phyloP scores from a whole-genome alignment of 1,140 invertebrate genomes.

The Drosophila miranda region DNA sequence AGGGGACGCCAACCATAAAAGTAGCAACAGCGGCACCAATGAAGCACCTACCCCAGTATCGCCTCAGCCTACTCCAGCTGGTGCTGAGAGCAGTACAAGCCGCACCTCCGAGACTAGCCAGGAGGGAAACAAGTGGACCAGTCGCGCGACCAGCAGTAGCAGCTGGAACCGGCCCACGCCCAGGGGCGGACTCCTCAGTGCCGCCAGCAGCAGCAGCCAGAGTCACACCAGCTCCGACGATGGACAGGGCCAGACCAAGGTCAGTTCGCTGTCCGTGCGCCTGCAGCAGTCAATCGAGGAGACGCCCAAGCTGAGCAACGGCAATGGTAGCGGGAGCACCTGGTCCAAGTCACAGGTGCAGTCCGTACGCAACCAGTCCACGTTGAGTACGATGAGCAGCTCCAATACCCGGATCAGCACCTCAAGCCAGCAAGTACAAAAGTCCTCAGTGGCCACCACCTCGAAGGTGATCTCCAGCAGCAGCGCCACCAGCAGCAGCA shows the following conservation, averaged over 20 bases:
- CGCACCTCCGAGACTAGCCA: constrained; percentile 37
- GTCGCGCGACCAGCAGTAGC: constrained; percentile 36
- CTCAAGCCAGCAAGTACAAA: constrained; percentile 45
- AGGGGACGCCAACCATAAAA: constrained; percentile 82
- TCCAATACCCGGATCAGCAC: constrained; percentile 50
- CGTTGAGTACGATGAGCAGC: constrained; percentile 53
- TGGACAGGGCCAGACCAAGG: constrained; percentile 47
- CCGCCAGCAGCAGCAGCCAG: constrained; percentile 43
- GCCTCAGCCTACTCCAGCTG: background rate
- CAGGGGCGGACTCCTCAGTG: constrained; percentile 38
- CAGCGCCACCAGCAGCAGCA: constrained; percentile 44
- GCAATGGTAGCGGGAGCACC: constrained; percentile 26
- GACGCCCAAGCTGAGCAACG: constrained; percentile 72
- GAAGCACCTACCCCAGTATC: background rate
- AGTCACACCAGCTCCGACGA: constrained; percentile 39
- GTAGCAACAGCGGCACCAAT: constrained; percentile 9
- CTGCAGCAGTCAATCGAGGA: constrained; percentile 80
- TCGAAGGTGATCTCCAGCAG: constrained; percentile 63
- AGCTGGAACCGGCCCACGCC: constrained; percentile 35
- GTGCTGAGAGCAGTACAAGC: constrained; percentile 10
- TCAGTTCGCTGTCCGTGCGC: constrained; percentile 64
- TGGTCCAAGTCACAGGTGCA: constrained; percentile 38
- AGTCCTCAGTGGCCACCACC: constrained; percentile 21
- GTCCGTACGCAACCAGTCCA: constrained; percentile 38
- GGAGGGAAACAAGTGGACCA: constrained; percentile 49